Evolutionary conservation across 2,888 invertebrate genomes (phyloP).

Genomic region (Caradrina kadenii): DNA sequence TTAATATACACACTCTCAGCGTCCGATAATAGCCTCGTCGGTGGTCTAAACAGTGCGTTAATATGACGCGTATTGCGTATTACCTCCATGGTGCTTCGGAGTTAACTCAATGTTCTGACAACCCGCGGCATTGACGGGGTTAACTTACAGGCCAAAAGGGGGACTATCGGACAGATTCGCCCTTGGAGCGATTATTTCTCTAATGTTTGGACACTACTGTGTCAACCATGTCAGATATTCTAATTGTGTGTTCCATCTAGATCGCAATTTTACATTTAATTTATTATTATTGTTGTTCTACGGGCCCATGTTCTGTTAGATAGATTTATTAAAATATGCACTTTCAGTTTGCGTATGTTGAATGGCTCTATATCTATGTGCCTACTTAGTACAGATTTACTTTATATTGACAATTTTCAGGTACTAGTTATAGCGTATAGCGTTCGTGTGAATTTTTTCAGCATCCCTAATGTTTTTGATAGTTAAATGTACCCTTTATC

Average conservation of each 20-base stretch:
- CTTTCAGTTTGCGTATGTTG: constrained; percentile 4
- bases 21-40: constrained; percentile 16
- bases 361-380: neutral
- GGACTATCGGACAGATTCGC: constrained; percentile 9
- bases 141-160: neutral
- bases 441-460: too few species aligned
- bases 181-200: constrained; percentile 36
- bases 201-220: neutral
- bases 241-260: constrained; percentile 3
- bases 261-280: constrained; percentile 6
- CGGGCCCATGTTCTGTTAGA: neutral
- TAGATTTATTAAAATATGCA: constrained; percentile 12
- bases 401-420: too few species aligned
- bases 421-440: too few species aligned
- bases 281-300: constrained; percentile 8
- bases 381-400: too few species aligned
- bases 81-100: constrained; percentile 8
- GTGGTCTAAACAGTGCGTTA: constrained; percentile 24
- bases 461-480: too few species aligned
- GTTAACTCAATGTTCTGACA: constrained; percentile 32
- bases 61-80: constrained; percentile 11
- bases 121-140: neutral
- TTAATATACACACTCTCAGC: constrained; percentile 8
- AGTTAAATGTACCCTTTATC: too few species aligned
- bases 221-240: constrained; percentile 12